Percentiles rank a stretch among this genome's conserved stretches.
Evolutionary conservation across 2,888 invertebrate genomes (phyloP).

Genomic region (Linnaemya vulpina): DNA sequence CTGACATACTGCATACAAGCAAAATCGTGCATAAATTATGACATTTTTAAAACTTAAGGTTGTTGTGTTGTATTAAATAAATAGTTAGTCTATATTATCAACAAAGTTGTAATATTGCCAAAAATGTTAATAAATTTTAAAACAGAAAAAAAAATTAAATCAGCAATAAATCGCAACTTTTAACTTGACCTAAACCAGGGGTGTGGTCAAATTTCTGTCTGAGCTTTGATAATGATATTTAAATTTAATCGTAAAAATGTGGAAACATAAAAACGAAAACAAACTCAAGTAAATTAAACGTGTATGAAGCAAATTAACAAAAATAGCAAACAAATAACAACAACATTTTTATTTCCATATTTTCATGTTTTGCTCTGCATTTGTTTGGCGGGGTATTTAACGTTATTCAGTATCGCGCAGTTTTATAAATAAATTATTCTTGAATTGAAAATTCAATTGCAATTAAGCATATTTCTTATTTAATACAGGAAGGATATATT

Average conservation of each 20-base stretch:
- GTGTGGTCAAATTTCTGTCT: conserved; percentile 40
- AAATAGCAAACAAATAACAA: background rate
- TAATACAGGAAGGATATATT: no score
- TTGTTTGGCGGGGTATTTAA: background rate
- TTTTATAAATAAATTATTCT: background rate
- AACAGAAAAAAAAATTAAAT: background rate
- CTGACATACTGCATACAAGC: conserved; percentile 20
- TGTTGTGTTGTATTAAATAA: conserved; percentile 15
- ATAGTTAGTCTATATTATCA: conserved; percentile 13
- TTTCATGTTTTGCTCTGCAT: conserved; percentile 1
- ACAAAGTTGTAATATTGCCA: conserved; percentile 1
- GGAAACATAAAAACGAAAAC: background rate
- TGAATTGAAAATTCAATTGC: no score
- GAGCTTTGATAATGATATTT: conserved; percentile 52
- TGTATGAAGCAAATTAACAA: background rate
- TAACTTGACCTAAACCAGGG: conserved; percentile 54
- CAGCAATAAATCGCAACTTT: conserved; percentile 8
- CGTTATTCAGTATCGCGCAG: background rate
- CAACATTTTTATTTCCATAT: conserved; percentile 13
- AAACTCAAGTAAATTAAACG: conserved; percentile 4
- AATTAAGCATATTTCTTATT: no score
- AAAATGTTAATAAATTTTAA: conserved; percentile 16
- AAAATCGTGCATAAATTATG: conserved; percentile 45
- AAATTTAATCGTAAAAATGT: conserved; percentile 30
- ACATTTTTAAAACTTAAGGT: conserved; percentile 15